phyloP scores from a whole-genome alignment of 2,888 invertebrate species.

The Piscicola geometra region DNA sequence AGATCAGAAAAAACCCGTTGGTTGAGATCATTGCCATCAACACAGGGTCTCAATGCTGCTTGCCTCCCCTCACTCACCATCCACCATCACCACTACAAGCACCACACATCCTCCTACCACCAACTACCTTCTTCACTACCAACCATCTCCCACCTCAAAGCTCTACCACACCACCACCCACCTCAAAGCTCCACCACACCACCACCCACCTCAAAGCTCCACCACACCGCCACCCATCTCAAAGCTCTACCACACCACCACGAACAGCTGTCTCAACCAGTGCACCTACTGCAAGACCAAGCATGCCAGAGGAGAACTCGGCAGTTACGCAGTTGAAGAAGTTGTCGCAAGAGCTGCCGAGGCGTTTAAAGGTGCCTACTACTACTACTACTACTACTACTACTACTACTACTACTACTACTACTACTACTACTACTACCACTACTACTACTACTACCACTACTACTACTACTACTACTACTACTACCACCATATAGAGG shows the following conservation, averaged over 20 bases:
- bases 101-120: too few species aligned
- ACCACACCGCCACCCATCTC: not conserved
- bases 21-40: slow-evolving; percentile 95
- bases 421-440: slow-evolving; percentile 20
- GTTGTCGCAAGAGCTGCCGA: slow-evolving; percentile 80
- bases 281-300: slow-evolving; percentile 99
- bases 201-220: too few species aligned
- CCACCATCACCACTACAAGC: not conserved
- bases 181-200: not conserved
- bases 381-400: slow-evolving; percentile 19
- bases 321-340: slow-evolving; percentile 83
- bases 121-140: too few species aligned
- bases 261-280: slow-evolving; percentile 76
- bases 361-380: slow-evolving; percentile 62
- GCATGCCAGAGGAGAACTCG: slow-evolving; percentile 92
- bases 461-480: slow-evolving; percentile 54
- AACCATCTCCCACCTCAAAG: too few species aligned
- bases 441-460: slow-evolving; percentile 1
- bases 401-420: slow-evolving; percentile 20
- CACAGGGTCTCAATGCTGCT: too few species aligned
- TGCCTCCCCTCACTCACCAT: not conserved
- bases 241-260: not conserved
- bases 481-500: slow-evolving; percentile 62
- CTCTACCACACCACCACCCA: not conserved
- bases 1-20: slow-evolving; percentile 88